These are phyloP conservation scores for Acromyrmex heyeri DNA, from an alignment of 1,140 invertebrate genomes.

Conservation along the genomic window DNA sequence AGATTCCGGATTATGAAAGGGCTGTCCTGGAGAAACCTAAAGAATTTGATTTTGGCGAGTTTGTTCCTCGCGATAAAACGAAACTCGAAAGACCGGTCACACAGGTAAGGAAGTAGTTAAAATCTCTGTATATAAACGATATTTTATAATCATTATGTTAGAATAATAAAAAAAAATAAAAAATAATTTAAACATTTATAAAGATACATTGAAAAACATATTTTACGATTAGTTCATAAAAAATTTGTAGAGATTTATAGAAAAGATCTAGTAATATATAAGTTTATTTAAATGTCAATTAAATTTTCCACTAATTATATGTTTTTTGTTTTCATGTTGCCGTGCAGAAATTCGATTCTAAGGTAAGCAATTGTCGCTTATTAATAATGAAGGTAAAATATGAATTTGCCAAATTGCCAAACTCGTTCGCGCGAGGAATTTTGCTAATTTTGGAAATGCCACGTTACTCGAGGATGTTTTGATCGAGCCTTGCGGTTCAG, in stretches of 20 bases:
- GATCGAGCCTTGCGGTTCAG: slow-evolving; percentile 56
- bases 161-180: slow-evolving; percentile 8
- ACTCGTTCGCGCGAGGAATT: neutral
- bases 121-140: neutral
- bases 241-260: neutral
- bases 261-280: neutral
- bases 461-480: slow-evolving; percentile 26
- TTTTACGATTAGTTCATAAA: neutral
- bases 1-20: slow-evolving; percentile 91
- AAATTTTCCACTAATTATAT: slow-evolving; percentile 17
- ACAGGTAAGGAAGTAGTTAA: slow-evolving; percentile 76
- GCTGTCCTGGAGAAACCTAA: slow-evolving; percentile 89
- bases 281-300: neutral
- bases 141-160: neutral
- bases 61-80: slow-evolving; percentile 81
- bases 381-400: slow-evolving; percentile 61
- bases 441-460: slow-evolving; percentile 49
- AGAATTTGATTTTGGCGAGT: slow-evolving; percentile 84
- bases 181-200: slow-evolving; percentile 8
- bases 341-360: slow-evolving; percentile 84
- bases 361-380: slow-evolving; percentile 81
- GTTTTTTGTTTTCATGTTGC: slow-evolving; percentile 77
- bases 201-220: neutral
- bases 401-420: slow-evolving; percentile 63
- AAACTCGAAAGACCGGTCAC: slow-evolving; percentile 83